Evolutionary conservation across 2,797 vertebrate species (phyloP).

Genomic region (Sebastes glaucus): DNA sequence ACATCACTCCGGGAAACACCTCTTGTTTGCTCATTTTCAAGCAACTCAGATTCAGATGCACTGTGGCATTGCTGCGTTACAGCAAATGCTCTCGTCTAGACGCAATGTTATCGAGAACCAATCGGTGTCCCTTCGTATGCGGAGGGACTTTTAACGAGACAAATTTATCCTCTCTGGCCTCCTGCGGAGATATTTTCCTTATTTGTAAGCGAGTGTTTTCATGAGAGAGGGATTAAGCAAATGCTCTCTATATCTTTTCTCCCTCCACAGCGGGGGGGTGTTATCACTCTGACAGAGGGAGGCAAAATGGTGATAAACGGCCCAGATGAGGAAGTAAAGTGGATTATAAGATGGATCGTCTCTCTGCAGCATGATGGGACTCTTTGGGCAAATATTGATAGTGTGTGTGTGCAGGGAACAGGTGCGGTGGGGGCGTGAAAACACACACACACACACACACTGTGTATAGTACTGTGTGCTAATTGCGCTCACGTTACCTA

Average conservation of each 20-base stretch:
- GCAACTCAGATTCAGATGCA: background rate
- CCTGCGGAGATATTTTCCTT: conserved; percentile 3
- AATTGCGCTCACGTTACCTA: conserved; percentile 61
- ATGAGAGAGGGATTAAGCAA: conserved; percentile 28
- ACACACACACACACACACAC: background rate
- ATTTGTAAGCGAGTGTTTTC: conserved; percentile 18
- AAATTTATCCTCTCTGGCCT: conserved; percentile 6
- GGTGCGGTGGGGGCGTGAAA: background rate
- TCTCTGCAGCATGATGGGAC: conserved; percentile 42
- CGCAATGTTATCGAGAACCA: background rate
- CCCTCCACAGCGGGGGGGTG: background rate
- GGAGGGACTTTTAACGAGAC: background rate
- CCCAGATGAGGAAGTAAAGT: conserved; percentile 34
- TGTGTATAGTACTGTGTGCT: background rate
- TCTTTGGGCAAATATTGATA: conserved; percentile 38
- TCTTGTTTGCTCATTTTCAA: background rate
- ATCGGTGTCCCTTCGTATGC: background rate
- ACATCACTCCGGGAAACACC: too few relatives aligned
- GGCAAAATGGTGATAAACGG: conserved; percentile 46
- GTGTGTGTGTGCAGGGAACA: background rate
- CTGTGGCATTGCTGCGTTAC: background rate
- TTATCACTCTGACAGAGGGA: conserved; percentile 20
- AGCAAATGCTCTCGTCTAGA: background rate
- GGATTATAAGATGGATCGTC: conserved; percentile 40
- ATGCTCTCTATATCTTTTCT: conserved; percentile 23